Conservation (phyloP, 2,113 vertebrate species). For the Labeo rohita region DNA sequence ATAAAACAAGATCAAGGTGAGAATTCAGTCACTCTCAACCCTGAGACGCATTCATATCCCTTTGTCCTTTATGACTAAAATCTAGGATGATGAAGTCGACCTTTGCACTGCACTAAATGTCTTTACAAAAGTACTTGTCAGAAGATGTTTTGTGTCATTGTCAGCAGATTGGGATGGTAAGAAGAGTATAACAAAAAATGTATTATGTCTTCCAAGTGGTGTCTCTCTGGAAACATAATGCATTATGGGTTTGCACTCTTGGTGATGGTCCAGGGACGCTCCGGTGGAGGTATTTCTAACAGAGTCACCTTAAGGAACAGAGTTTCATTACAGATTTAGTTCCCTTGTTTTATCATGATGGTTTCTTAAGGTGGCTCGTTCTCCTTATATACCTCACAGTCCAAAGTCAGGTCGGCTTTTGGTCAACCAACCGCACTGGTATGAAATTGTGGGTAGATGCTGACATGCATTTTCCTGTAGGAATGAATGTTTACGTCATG, state of each 20-base stretch:
- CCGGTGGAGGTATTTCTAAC: slow-evolving; percentile 14
- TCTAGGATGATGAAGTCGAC: neutral
- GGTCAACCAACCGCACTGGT: slow-evolving; percentile 14
- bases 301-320: slow-evolving; percentile 16
- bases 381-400: neutral
- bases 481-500: slow-evolving; percentile 3
- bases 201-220: neutral
- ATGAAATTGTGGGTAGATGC: slow-evolving; percentile 38
- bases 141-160: slow-evolving; percentile 39
- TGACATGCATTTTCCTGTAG: slow-evolving; percentile 28
- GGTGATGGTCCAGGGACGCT: slow-evolving; percentile 22
- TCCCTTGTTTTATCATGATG: slow-evolving; percentile 4
- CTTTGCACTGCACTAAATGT: slow-evolving; percentile 24
- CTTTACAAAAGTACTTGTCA: slow-evolving; percentile 34
- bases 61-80: slow-evolving; percentile 17
- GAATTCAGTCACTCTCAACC: slow-evolving; percentile 25
- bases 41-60: neutral
- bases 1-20: slow-evolving; percentile 3
- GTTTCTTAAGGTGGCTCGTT: slow-evolving; percentile 42
- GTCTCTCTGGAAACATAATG: slow-evolving; percentile 32
- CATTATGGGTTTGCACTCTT: slow-evolving; percentile 29
- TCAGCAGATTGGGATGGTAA: slow-evolving; percentile 9
- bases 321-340: neutral
- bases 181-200: slow-evolving; percentile 9
- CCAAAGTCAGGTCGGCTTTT: slow-evolving; percentile 23